Evolutionary conservation across 2,797 vertebrate genomes (phyloP), one percentile per base, ranked within the genome.

Genomic region (Melanotaenia trifasciata): DNA sequence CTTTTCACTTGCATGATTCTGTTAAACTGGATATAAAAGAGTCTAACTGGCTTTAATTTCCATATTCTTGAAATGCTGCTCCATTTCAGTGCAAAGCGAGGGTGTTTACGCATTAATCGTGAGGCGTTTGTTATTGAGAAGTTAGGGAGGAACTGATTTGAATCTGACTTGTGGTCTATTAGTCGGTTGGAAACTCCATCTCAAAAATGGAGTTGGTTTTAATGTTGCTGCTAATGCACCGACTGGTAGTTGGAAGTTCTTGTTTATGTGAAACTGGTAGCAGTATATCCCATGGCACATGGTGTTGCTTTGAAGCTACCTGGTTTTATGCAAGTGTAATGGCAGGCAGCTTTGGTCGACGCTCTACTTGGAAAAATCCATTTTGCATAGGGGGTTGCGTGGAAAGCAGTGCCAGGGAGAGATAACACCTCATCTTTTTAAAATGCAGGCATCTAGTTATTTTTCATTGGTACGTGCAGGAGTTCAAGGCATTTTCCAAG

Each of bases 371-470:
- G 65, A 89, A 79, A 88, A 87, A 91, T 76, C 67, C 80, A 84
- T 90, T 72, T 92, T 87, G 79, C 71, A 74, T 71, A 8, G 69
- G 36, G 26, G 16, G 38, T 9, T 60, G 69, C 59, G 66, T 50
- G 57, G 80, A 63, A 81, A 84, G 81, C 67, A 20, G 77, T 75
- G 86, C 51, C 70, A 69, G 64, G 64, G 47, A 78, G 74, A 82
- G 86, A 91, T 89, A 89, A 84, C 26, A 0, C 85, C 32, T 71
- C 80, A 71, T 90, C 84, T 83, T 85, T 90, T 80, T 78, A 84
- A 84, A 72, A 70, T 18, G 36, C 59, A 36, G 70, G 61, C 53
- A 20, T 71, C 12, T 14, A 20, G 67, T 79, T 87, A 85, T 87
- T 80, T 87, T 74, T 83, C 79, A 83, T 60, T 1, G 2, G 28